These are phyloP conservation scores for Menidia beryllina DNA, from an alignment of 2,113 vertebrate genomes.

Conservation along the genomic window DNA sequence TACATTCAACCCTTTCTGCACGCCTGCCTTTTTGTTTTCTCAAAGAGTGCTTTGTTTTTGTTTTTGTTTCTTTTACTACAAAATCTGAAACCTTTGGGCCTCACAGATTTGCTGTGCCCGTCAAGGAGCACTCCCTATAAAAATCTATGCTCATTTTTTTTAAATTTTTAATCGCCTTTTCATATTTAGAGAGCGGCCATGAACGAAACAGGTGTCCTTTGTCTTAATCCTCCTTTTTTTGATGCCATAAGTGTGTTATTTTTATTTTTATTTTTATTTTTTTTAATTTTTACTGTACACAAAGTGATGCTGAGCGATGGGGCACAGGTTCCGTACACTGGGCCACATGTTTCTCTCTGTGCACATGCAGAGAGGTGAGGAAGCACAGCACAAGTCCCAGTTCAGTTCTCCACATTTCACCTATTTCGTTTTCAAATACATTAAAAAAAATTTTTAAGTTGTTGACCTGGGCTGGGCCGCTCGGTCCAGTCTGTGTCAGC, in stretches of 20 bases:
- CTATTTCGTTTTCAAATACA: no score
- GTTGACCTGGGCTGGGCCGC: neutral
- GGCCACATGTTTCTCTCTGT: neutral
- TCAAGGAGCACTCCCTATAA: neutral
- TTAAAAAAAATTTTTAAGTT: no score
- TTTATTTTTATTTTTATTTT: no score
- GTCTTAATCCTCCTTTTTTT: neutral
- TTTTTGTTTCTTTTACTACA: constrained; percentile 6
- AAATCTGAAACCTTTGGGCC: constrained; percentile 6
- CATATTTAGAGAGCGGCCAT: no score
- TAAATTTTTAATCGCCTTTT: no score
- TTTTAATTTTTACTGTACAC: constrained; percentile 27
- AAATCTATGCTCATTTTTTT: neutral
- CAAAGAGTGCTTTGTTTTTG: constrained; percentile 56
- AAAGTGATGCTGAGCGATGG: neutral
- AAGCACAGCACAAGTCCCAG: constrained; percentile 47
- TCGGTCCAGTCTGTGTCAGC: constrained; percentile 13
- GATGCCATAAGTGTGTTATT: neutral
- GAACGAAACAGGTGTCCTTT: neutral
- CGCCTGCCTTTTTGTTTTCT: constrained; percentile 66
- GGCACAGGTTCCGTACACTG: constrained; percentile 1
- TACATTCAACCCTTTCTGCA: constrained; percentile 18
- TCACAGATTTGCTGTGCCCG: neutral
- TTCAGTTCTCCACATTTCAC: constrained; percentile 1
- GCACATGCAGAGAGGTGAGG: constrained; percentile 24